These are phyloP conservation scores for Caenorhabditis doughertyi DNA, from an alignment of 2,888 invertebrate genomes.

Conservation along the genomic window DNA sequence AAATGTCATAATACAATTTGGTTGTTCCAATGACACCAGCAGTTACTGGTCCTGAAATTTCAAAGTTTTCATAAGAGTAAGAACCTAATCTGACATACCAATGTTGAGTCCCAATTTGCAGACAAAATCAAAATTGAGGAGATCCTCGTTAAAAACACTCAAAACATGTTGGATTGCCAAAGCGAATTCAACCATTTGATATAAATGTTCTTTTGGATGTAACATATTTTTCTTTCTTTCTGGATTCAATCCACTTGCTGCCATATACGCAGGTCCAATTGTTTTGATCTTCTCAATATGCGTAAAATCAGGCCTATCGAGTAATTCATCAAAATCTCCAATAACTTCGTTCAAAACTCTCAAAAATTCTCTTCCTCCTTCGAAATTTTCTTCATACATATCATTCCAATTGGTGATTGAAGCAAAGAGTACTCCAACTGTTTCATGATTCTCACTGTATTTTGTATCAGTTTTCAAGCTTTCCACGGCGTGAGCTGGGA, in stretches of 20 bases:
- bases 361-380: constrained; percentile 93
- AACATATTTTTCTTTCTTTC: constrained; percentile 86
- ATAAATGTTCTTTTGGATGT: constrained; percentile 82
- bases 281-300: constrained; percentile 94
- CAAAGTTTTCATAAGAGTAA: background rate
- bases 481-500: constrained; percentile 95
- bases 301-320: constrained; percentile 87
- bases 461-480: constrained; percentile 92
- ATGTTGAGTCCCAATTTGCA: constrained; percentile 88
- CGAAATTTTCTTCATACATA: constrained; percentile 97
- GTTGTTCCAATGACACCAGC: constrained; percentile 94
- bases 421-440: constrained; percentile 90
- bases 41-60: constrained; percentile 90
- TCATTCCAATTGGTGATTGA: constrained; percentile 97
- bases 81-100: constrained; percentile 83
- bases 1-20: constrained; percentile 96
- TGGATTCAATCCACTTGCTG: constrained; percentile 95
- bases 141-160: constrained; percentile 91
- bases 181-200: constrained; percentile 91
- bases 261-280: constrained; percentile 92
- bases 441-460: constrained; percentile 85
- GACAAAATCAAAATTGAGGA: constrained; percentile 92
- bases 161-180: constrained; percentile 93
- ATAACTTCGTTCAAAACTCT: constrained; percentile 94
- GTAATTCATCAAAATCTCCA: constrained; percentile 94